Conservation (phyloP, 1,140 invertebrate genomes). For the Melitaea cinxia region DNA sequence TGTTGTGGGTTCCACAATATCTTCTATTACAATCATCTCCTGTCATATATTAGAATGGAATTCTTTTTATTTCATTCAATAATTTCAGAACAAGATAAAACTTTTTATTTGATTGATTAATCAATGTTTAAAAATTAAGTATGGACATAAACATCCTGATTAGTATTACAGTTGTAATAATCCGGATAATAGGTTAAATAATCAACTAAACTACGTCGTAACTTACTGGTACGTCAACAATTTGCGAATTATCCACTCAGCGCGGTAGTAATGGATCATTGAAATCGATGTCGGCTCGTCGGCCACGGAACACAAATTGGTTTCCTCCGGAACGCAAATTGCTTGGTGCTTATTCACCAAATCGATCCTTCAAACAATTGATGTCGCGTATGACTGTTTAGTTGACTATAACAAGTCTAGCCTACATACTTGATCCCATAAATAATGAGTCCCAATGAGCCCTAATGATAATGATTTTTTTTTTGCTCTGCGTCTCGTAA, state of each 20-base stretch:
- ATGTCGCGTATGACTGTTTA: slow-evolving; percentile 13
- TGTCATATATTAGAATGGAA: too few species aligned
- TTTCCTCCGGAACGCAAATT: slow-evolving; percentile 63
- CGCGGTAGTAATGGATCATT: slow-evolving; percentile 58
- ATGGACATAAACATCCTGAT: too few species aligned
- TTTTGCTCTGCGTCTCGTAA: too few species aligned
- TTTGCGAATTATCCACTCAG: slow-evolving; percentile 33
- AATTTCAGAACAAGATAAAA: too few species aligned
- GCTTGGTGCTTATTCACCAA: slow-evolving; percentile 41
- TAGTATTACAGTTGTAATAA: neutral
- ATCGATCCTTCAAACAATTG: slow-evolving; percentile 46
- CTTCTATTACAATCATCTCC: too few species aligned
- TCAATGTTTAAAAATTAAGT: too few species aligned
- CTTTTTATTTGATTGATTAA: too few species aligned
- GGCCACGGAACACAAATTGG: slow-evolving; percentile 53
- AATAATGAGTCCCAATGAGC: neutral
- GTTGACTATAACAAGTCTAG: slow-evolving; percentile 20
- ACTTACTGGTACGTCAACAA: slow-evolving; percentile 14
- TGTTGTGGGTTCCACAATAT: too few species aligned
- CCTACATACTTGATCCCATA: neutral
- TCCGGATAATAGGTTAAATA: neutral
- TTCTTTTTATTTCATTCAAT: too few species aligned
- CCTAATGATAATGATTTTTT: too few species aligned
- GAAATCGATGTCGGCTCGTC: slow-evolving; percentile 47
- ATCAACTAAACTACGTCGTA: neutral